phyloP scores from a whole-genome alignment of 2,113 vertebrate genomes.

The Notiomystis cincta region DNA sequence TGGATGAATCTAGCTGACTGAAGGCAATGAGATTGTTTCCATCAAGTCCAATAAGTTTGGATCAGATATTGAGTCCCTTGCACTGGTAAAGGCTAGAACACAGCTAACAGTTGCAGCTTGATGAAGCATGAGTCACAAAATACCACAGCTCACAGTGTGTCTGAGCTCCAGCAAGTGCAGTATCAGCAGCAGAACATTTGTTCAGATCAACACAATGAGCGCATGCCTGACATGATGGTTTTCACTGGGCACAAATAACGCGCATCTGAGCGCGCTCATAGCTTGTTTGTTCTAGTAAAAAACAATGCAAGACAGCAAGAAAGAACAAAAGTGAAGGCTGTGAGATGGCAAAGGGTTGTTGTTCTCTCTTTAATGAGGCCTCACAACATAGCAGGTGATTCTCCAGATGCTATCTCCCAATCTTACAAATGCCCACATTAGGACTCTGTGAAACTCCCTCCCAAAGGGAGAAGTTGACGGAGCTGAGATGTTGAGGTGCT shows the following conservation, averaged over 20 bases:
- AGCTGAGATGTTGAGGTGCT: not conserved
- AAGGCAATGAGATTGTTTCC: not conserved
- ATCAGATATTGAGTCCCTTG: not conserved
- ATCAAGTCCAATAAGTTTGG: not conserved
- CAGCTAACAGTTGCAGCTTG: not conserved
- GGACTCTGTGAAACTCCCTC: not conserved
- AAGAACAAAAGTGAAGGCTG: not conserved
- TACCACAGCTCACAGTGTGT: not conserved
- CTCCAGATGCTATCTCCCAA: not conserved
- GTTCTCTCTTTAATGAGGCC: not conserved
- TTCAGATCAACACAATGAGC: not conserved
- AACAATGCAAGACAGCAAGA: not conserved
- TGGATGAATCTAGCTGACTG: not conserved
- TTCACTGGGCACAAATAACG: not conserved
- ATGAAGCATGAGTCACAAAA: constrained; percentile 34
- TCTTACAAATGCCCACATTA: not conserved
- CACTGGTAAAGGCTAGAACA: not conserved
- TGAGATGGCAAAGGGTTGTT: not conserved
- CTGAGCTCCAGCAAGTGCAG: not conserved
- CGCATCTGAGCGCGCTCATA: not conserved
- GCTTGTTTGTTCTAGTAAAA: constrained; percentile 4
- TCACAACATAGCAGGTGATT: not conserved
- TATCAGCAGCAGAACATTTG: constrained; percentile 15
- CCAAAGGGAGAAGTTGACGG: not conserved
- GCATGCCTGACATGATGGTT: not conserved